A percentile compares a stretch with the other conserved stretches of the same genome.
Evolutionary conservation across 2,797 vertebrate genomes (phyloP).

Genomic region (Varecia variegata): DNA sequence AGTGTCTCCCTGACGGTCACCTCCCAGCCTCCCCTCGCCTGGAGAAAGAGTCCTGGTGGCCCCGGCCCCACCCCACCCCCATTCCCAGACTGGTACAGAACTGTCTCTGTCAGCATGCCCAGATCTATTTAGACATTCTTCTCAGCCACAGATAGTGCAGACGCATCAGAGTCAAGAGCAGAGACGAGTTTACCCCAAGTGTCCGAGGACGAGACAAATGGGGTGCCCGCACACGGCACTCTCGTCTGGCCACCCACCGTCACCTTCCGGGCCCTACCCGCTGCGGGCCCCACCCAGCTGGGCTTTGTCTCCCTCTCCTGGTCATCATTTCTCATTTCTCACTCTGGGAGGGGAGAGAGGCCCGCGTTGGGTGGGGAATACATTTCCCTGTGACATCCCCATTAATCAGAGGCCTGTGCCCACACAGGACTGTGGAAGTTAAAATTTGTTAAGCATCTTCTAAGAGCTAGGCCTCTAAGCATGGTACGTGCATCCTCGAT

Average conservation of each 20-base stretch:
- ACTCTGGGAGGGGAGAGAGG: not conserved
- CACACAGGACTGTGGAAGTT: not conserved
- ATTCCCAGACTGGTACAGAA: not conserved
- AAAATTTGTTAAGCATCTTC: not conserved
- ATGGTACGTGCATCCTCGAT: rapidly evolving
- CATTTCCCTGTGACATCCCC: not conserved
- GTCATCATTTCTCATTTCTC: constrained; percentile 14
- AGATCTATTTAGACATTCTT: constrained; percentile 61
- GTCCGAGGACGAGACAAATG: constrained; percentile 62
- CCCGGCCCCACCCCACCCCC: not conserved
- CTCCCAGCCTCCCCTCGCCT: not conserved
- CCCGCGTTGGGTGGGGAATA: not conserved
- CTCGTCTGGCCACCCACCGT: not conserved
- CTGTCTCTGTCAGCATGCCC: not conserved
- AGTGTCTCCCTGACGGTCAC: not conserved
- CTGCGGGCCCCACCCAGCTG: not conserved
- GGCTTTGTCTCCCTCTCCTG: not conserved
- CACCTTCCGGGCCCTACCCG: not conserved
- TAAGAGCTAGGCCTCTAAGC: not conserved
- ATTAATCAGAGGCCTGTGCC: not conserved
- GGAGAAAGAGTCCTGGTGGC: not conserved
- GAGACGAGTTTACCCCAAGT: constrained; percentile 41
- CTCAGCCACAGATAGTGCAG: not conserved
- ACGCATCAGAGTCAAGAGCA: not conserved
- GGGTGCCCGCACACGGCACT: not conserved